Evolutionary conservation across 2,888 invertebrate species (phyloP).

Genomic region (Lutraria lutraria): DNA sequence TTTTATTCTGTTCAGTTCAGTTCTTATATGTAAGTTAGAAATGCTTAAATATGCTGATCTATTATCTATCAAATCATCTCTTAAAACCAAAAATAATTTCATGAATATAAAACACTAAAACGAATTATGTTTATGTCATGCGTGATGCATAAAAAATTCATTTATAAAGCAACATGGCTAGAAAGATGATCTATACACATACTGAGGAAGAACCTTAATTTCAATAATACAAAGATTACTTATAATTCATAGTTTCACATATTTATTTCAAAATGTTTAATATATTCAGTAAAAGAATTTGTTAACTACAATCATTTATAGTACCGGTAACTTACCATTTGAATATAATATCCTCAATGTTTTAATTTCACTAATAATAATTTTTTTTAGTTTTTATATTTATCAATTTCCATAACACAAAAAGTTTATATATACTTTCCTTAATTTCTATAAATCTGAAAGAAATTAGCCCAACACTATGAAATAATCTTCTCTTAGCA

Average conservation of each 20-base stretch:
- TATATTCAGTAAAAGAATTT: background rate
- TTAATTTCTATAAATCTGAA: background rate
- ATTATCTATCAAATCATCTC: background rate
- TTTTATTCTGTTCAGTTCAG: background rate
- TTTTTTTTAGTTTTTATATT: no score
- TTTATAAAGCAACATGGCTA: background rate
- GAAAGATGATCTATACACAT: background rate
- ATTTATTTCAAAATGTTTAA: background rate
- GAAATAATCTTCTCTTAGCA: background rate
- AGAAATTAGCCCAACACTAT: background rate
- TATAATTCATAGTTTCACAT: background rate
- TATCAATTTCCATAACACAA: background rate
- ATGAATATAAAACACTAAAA: background rate
- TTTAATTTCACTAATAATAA: background rate
- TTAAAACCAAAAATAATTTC: background rate
- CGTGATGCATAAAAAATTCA: background rate
- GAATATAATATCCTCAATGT: background rate
- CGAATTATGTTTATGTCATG: background rate
- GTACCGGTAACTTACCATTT: background rate
- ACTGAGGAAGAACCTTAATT: background rate
- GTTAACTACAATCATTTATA: background rate
- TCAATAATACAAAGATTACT: background rate
- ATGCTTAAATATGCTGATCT: background rate
- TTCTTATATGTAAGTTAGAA: background rate
- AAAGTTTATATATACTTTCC: no score